Percentiles rank a stretch among this genome's conserved stretches.
phyloP scores from a whole-genome alignment of 2,888 invertebrate species.

The Aporophyla lueneburgensis region DNA sequence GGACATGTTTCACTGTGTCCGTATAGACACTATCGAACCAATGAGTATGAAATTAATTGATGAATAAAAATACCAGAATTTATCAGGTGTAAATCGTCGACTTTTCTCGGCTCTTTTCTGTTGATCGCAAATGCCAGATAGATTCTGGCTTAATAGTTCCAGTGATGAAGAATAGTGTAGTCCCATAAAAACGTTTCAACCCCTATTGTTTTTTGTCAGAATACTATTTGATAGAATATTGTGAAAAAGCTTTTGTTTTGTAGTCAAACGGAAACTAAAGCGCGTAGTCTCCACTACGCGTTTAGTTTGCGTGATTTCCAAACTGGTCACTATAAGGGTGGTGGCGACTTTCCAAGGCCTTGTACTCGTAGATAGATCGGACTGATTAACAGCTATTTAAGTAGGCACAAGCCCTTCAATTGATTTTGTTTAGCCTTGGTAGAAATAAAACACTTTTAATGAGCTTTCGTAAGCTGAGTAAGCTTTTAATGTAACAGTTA shows the following conservation, averaged over 20 bases:
- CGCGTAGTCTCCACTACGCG: too few species aligned
- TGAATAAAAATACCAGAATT: too few species aligned
- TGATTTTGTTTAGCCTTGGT: constrained; percentile 49
- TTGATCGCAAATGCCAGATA: not conserved
- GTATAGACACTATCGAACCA: not conserved
- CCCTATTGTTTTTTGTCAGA: too few species aligned
- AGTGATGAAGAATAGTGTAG: not conserved
- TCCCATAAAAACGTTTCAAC: not conserved
- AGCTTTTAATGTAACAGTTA: not conserved
- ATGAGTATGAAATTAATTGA: constrained; percentile 3
- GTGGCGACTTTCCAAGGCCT: constrained; percentile 34
- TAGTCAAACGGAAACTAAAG: constrained; percentile 1
- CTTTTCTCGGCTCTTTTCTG: not conserved
- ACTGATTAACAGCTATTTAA: constrained; percentile 44
- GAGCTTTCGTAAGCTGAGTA: constrained; percentile 1
- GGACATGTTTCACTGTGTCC: not conserved
- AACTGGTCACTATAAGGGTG: constrained; percentile 19
- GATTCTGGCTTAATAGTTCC: not conserved
- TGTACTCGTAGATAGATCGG: constrained; percentile 43
- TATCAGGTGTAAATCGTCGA: not conserved
- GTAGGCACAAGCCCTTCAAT: constrained; percentile 27
- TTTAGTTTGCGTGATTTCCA: constrained; percentile 31
- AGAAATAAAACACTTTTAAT: constrained; percentile 12
- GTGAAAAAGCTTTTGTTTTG: not conserved
- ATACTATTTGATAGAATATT: not conserved